Base-by-base conservation (phyloP, 2,113 vertebrate genomes). In the Cryptotis parvus region DNA sequence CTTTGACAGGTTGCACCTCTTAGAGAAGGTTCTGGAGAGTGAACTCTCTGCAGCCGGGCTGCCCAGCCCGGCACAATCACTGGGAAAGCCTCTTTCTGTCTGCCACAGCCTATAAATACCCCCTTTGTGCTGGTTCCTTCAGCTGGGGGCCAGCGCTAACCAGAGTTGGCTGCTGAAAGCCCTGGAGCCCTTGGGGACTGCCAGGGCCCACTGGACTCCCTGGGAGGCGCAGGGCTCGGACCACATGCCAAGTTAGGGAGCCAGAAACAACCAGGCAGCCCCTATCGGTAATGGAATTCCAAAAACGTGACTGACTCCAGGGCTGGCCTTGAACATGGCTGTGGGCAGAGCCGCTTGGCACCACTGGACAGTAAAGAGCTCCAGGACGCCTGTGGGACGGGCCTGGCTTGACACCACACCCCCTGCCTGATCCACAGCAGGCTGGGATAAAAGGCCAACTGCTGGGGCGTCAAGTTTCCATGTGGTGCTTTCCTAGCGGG, bases 51-150 rank as follows among this genome's bases (percentile, higher is more conserved):
- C 49, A 22, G 70, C 58, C 9, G 29, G 33, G n/a, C n/a, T 87
- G 83, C 79, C 83, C 80, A 76, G 94, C 84, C 87, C 76, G 91
- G 91, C 63, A 0, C 91, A n/a, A n/a, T n/a, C n/a, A n/a, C 66
- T 0, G 35, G 94, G 95, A 93, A 89, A 89, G 75, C 84, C 92
- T 87, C 77, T 78, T 94, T 94, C 94, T 96, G 90, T 95, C 81
- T 74, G 91, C 79, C 61, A 70, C 24, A 72, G 10, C 11, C 49
- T 35, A 91, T 69, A 93, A 95, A 94, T 89, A 81, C 65, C 91
- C 27, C 87, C 95, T 96, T 96, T 96, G 96, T 96, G 74, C 55
- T 74, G 14, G 87, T 76, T 73, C 74, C 85, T 45, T 80, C 55
- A 41, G 26, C 84, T 52, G 26, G 9, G 8, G 94, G 84, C 55